phyloP scores from a whole-genome alignment of 2,888 invertebrate genomes.

The Rotaria macrura region DNA sequence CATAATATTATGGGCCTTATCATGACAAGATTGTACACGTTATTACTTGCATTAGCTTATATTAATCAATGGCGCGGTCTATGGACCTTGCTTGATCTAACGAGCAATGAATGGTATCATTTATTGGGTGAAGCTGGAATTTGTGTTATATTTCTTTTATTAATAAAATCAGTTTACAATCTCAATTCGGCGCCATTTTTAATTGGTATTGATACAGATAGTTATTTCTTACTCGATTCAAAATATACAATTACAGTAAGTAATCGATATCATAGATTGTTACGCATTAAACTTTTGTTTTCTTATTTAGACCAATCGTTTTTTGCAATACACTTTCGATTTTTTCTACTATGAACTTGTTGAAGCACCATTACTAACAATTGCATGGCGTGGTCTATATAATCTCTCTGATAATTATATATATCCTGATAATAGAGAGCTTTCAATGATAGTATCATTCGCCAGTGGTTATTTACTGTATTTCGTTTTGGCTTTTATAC shows the following conservation, averaged over 20 bases:
- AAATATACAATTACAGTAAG: background rate
- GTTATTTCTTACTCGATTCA: background rate
- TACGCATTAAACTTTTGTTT: background rate
- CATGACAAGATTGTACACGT: background rate
- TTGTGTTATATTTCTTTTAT: background rate
- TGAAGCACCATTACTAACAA: background rate
- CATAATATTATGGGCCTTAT: background rate
- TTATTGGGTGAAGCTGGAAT: background rate
- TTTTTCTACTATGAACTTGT: constrained; percentile 1
- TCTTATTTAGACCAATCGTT: background rate
- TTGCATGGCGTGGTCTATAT: background rate
- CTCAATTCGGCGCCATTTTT: constrained; percentile 16
- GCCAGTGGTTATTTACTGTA: background rate
- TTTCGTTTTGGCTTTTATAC: background rate
- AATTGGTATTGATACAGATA: background rate
- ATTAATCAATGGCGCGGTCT: constrained; percentile 3
- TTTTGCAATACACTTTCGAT: background rate
- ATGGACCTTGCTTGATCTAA: constrained; percentile 10
- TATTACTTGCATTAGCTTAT: constrained; percentile 2
- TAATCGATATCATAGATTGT: background rate
- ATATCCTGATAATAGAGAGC: background rate
- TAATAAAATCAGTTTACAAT: constrained; percentile 10
- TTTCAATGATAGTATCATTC: background rate
- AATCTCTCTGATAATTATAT: background rate
- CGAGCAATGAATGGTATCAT: constrained; percentile 15